Conservation (phyloP, 2,797 vertebrate species). For the Pipistrellus nathusii region DNA sequence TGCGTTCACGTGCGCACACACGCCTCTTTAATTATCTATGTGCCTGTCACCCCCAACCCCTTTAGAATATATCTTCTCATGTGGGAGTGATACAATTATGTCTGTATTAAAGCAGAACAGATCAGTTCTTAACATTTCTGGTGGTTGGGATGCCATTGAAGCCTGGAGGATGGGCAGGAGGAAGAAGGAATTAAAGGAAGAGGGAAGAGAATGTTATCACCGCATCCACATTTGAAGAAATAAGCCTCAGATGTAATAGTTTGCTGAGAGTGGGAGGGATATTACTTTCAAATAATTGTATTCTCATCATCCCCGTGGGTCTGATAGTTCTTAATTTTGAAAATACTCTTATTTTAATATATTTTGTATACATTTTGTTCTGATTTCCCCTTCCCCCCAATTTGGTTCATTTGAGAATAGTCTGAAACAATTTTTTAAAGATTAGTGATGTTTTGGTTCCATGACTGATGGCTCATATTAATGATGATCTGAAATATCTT, state of each 20-base stretch:
- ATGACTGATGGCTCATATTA: neutral
- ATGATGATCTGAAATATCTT: conserved; percentile 45
- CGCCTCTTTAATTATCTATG: neutral
- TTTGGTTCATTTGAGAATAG: conserved; percentile 12
- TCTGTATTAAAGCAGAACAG: neutral
- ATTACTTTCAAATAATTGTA: conserved; percentile 29
- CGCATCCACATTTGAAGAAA: conserved; percentile 30
- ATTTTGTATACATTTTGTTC: conserved; percentile 5
- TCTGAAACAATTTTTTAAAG: conserved; percentile 1
- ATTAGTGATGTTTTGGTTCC: neutral
- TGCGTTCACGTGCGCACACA: neutral
- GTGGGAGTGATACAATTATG: neutral
- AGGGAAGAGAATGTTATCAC: neutral
- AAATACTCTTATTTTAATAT: conserved; percentile 20
- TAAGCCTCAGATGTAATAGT: conserved; percentile 17
- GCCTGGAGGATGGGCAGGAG: neutral
- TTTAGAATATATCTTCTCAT: neutral
- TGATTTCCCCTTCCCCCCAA: neutral
- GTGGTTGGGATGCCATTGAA: neutral
- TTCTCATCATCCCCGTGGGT: neutral
- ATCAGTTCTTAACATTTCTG: conserved; percentile 38
- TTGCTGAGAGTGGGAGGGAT: conserved; percentile 20
- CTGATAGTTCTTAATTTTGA: conserved; percentile 35
- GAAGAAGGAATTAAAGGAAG: conserved; percentile 35
- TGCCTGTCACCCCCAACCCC: neutral